These are phyloP conservation scores for Epinephelus awoara DNA, from an alignment of 2,797 vertebrate genomes.

Conservation along the genomic window DNA sequence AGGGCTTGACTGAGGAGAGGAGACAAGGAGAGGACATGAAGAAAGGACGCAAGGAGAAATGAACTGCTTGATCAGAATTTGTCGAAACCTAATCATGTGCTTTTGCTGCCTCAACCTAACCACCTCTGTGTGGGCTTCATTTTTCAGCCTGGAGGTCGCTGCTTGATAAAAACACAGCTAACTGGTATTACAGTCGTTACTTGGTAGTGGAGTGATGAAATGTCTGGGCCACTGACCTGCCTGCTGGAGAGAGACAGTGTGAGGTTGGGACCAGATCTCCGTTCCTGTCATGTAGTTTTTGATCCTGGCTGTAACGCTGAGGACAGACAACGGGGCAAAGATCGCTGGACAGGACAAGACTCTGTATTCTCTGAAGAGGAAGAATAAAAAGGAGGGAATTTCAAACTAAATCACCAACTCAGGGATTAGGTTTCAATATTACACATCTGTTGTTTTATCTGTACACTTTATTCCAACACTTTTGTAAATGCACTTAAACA, in stretches of 20 bases:
- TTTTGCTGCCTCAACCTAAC: too few relatives aligned
- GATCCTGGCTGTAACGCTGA: conserved; percentile 43
- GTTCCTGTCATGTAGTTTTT: not conserved
- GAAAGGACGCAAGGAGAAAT: too few relatives aligned
- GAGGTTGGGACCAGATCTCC: conserved; percentile 54
- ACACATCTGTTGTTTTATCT: not conserved
- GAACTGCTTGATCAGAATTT: too few relatives aligned
- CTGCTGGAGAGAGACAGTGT: rapidly evolving
- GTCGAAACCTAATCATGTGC: too few relatives aligned
- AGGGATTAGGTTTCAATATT: too few relatives aligned
- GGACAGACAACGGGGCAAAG: not conserved
- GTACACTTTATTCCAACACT: not conserved
- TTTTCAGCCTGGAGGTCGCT: too few relatives aligned
- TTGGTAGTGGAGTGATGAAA: too few relatives aligned
- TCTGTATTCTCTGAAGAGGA: rapidly evolving
- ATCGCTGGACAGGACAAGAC: conserved; percentile 4
- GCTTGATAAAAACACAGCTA: too few relatives aligned
- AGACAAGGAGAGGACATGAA: conserved; percentile 3
- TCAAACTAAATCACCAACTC: too few relatives aligned
- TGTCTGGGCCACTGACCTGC: conserved; percentile 21
- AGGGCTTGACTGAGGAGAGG: conserved; percentile 52
- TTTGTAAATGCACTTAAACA: not conserved
- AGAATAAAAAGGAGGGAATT: not conserved
- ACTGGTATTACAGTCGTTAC: too few relatives aligned
- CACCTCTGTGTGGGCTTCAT: too few relatives aligned